A percentile compares a stretch with the other conserved stretches of the same genome.
These are phyloP conservation scores for Hystrix brachyura DNA, from an alignment of 2,113 vertebrate species.

Conservation along the genomic window DNA sequence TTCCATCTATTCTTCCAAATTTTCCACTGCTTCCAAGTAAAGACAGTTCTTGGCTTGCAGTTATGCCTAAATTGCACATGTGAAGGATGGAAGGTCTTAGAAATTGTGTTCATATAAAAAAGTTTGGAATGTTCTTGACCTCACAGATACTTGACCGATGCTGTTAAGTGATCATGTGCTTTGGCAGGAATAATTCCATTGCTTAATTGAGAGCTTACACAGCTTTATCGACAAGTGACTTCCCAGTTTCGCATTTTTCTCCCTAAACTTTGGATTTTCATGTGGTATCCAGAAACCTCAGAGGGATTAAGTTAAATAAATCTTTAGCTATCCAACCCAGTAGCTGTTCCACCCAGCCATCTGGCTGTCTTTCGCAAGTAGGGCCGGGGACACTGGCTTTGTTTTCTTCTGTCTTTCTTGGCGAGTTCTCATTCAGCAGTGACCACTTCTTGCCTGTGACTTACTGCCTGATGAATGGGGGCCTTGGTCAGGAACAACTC, in stretches of 20 bases:
- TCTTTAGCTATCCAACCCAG: background rate
- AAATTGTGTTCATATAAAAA: background rate
- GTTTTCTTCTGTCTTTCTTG: background rate
- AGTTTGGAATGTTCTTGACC: background rate
- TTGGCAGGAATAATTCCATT: background rate
- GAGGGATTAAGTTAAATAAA: background rate
- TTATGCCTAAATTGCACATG: background rate
- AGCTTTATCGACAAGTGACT: background rate
- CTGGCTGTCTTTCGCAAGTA: background rate
- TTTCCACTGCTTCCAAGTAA: background rate
- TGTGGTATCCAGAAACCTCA: background rate
- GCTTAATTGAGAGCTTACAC: background rate
- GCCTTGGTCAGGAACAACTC: background rate
- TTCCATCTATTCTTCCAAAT: background rate
- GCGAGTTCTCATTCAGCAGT: background rate
- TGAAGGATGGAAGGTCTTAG: background rate
- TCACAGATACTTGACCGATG: background rate
- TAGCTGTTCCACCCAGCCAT: background rate
- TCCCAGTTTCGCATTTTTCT: background rate
- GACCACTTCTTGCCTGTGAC: background rate
- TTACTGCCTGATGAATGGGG: background rate
- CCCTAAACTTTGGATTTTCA: background rate
- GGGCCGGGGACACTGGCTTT: fast-evolving
- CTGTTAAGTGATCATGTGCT: background rate
- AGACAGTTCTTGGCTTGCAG: background rate